A percentile compares a stretch with the other conserved stretches of the same genome.
These are phyloP conservation scores for Catotricha subobsoleta DNA, from an alignment of 2,888 invertebrate species.

Conservation along the genomic window DNA sequence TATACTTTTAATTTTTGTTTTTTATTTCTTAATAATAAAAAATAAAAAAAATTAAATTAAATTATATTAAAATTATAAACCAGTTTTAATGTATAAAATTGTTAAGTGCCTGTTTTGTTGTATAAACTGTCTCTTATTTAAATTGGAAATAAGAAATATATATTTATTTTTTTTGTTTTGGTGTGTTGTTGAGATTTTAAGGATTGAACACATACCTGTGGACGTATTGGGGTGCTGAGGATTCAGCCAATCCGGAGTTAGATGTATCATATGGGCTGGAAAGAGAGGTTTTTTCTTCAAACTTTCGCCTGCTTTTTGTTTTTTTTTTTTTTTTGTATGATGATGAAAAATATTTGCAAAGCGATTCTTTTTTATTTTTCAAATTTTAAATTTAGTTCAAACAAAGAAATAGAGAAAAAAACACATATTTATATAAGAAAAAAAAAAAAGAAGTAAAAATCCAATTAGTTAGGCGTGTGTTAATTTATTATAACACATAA, in stretches of 20 bases:
- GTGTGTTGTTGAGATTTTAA: constrained; percentile 1
- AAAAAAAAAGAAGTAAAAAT: too few species aligned
- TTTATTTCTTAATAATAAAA: too few species aligned
- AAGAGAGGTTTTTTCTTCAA: constrained; percentile 8
- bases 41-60: too few species aligned
- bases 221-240: constrained; percentile 7
- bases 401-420: too few species aligned
- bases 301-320: not conserved
- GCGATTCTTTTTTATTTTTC: too few species aligned
- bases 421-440: too few species aligned
- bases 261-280: constrained; percentile 9
- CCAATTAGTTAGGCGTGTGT: too few species aligned
- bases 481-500: too few species aligned
- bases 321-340: constrained; percentile 1
- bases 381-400: too few species aligned
- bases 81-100: too few species aligned
- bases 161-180: not conserved
- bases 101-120: not conserved
- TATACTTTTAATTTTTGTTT: too few species aligned
- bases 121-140: not conserved
- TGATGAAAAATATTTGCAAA: not conserved
- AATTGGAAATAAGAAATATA: not conserved
- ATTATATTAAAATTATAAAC: too few species aligned
- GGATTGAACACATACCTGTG: constrained; percentile 7
- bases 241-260: constrained; percentile 8